phyloP scores from a whole-genome alignment of 2,113 vertebrate genomes.

The Cairina moschata region DNA sequence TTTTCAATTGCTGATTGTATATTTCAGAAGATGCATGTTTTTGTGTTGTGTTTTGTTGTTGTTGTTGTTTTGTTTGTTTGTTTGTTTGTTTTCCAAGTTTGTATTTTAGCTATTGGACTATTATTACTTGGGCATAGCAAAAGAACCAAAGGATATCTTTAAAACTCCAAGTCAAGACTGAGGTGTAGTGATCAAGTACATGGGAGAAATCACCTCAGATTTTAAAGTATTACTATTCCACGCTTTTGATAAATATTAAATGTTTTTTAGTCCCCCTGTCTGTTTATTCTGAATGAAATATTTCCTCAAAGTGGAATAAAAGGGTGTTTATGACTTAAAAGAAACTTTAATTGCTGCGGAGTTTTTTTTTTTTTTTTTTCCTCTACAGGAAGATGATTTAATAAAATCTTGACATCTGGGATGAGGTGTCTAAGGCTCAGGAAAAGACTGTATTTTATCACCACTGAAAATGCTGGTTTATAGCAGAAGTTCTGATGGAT shows the following conservation, averaged over 20 bases:
- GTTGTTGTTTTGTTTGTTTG: too few species aligned
- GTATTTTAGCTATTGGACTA: not conserved
- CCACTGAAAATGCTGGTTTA: constrained; percentile 4
- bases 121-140: not conserved
- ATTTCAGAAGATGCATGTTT: not conserved
- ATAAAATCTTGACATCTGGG: not conserved
- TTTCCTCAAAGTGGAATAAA: not conserved
- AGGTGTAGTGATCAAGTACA: not conserved
- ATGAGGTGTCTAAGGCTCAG: not conserved
- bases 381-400: not conserved
- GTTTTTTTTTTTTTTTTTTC: not conserved
- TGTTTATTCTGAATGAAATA: not conserved
- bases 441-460: not conserved
- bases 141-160: not conserved
- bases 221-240: not conserved
- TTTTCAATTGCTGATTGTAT: not conserved
- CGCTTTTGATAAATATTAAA: not conserved
- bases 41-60: too few species aligned
- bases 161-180: not conserved
- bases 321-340: not conserved
- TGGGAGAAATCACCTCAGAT: not conserved
- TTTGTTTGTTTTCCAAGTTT: not conserved
- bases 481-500: not conserved
- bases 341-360: not conserved
- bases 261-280: not conserved